phyloP scores from a whole-genome alignment of 2,113 vertebrate genomes.

The Anolis carolinensis region DNA sequence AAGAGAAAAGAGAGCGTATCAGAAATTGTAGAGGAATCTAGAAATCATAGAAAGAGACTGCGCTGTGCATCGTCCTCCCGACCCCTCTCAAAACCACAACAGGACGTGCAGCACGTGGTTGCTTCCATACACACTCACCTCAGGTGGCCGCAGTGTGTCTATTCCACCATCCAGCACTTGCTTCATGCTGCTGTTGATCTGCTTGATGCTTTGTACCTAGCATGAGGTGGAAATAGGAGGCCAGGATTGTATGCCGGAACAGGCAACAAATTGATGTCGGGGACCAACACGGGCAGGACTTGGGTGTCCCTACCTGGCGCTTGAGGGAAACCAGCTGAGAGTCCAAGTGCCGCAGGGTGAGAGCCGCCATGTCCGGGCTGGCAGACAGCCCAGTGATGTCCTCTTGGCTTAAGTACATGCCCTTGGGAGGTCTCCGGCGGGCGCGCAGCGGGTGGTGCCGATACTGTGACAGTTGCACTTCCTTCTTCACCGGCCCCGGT shows the following conservation, averaged over 20 bases:
- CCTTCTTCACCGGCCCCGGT: constrained; percentile 82
- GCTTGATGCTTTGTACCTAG: constrained; percentile 91
- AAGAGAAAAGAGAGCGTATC: neutral
- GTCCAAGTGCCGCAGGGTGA: constrained; percentile 84
- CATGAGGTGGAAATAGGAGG: rapidly evolving
- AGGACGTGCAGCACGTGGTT: rapidly evolving
- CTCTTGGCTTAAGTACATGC: constrained; percentile 88
- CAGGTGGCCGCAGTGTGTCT: constrained; percentile 74
- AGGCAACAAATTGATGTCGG: neutral
- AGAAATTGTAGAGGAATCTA: neutral
- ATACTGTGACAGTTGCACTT: constrained; percentile 85
- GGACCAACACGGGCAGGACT: neutral
- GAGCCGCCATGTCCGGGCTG: constrained; percentile 80
- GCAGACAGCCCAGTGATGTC: constrained; percentile 83
- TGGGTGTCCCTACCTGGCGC: constrained; percentile 79
- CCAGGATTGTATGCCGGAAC: neutral
- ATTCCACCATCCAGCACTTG: constrained; percentile 82
- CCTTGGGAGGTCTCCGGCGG: constrained; percentile 88
- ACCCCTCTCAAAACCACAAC: neutral
- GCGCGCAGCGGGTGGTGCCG: constrained; percentile 87
- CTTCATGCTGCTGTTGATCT: constrained; percentile 87
- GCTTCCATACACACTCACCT: constrained; percentile 72
- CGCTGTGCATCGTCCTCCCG: neutral
- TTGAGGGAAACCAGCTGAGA: constrained; percentile 89
- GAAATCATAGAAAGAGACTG: neutral